Conservation (phyloP, 2,113 vertebrate genomes). For the Carollia perspicillata region DNA sequence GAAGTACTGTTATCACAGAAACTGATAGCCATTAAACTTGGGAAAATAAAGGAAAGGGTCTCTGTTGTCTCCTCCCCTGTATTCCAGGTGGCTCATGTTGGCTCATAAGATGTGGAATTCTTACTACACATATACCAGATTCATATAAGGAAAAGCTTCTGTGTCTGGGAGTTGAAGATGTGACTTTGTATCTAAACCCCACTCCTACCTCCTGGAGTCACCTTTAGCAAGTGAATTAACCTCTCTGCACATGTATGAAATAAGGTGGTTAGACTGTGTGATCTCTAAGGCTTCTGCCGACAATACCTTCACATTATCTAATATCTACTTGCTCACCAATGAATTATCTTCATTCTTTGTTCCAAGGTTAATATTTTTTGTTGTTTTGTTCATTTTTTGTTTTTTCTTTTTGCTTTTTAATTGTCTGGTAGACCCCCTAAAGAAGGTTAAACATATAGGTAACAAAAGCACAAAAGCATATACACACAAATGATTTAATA, state of each 20-base stretch:
- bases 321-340: background rate
- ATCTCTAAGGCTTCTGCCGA: background rate
- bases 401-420: background rate
- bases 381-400: background rate
- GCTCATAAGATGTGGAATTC: too few relatives aligned
- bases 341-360: background rate
- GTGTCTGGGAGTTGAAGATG: background rate
- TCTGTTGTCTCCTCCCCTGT: background rate
- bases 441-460: background rate
- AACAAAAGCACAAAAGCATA: background rate
- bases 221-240: background rate
- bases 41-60: background rate
- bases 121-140: background rate
- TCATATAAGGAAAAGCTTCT: background rate
- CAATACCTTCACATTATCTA: background rate
- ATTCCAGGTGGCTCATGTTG: background rate
- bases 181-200: background rate
- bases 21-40: background rate
- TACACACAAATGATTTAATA: background rate
- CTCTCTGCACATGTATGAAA: background rate
- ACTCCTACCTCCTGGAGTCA: background rate
- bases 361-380: background rate
- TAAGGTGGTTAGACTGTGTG: background rate
- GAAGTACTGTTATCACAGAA: background rate
- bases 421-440: background rate